Conservation (phyloP, 2,113 vertebrate genomes). For the Bambusicola thoracicus region DNA sequence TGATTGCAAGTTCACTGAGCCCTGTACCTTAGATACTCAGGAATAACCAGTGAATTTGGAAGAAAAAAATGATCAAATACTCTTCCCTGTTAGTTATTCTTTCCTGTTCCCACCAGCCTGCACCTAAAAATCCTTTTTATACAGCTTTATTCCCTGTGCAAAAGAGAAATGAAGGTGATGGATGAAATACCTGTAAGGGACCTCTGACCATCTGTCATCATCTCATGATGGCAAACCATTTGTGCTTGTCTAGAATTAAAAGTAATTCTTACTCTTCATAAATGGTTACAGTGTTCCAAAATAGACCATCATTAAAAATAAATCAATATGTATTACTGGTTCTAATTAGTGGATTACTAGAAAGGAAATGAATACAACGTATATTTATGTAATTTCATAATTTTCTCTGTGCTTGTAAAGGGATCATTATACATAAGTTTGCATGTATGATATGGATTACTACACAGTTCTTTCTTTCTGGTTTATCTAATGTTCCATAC, state of each 20-base stretch:
- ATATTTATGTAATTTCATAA: background rate
- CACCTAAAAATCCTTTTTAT: background rate
- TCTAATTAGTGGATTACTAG: background rate
- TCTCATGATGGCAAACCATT: background rate
- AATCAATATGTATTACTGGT: background rate
- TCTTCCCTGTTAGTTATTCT: background rate
- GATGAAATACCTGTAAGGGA: background rate
- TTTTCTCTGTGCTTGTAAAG: background rate
- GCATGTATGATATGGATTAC: background rate
- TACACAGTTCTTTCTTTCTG: background rate
- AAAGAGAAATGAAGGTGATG: background rate
- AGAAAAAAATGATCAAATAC: background rate
- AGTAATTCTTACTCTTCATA: background rate
- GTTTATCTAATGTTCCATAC: background rate
- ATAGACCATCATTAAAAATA: background rate
- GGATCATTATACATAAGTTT: background rate
- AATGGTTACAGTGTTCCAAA: background rate
- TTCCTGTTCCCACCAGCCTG: background rate
- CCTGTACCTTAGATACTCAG: background rate
- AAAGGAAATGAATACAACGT: background rate
- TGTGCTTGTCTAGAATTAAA: background rate
- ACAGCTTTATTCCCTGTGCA: background rate
- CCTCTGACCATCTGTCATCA: background rate
- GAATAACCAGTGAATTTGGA: background rate
- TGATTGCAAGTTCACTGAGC: background rate